Percentiles rank a stretch among this genome's conserved stretches.
These are phyloP conservation scores for Echinops telfairi DNA, from an alignment of 2,113 vertebrate genomes.

Conservation along the genomic window DNA sequence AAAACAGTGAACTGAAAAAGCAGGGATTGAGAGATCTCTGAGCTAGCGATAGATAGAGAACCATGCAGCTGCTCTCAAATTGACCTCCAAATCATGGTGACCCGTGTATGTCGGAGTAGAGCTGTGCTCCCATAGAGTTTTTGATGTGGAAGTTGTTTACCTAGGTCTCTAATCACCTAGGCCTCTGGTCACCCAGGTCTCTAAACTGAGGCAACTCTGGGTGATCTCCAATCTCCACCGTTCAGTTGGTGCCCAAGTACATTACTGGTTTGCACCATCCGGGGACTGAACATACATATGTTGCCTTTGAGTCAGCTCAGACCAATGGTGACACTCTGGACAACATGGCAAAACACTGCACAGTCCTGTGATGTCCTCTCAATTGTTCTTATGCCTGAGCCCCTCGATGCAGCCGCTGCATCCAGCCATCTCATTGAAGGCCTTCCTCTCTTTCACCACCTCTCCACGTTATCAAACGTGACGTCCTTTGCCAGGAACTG, in stretches of 20 bases:
- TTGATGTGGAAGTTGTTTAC: not conserved
- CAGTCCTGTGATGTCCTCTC: too few relatives aligned
- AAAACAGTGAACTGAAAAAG: not conserved
- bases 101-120: not conserved
- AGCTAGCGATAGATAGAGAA: not conserved
- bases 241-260: not conserved
- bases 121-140: not conserved
- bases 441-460: too few relatives aligned
- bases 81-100: not conserved
- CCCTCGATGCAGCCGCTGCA: too few relatives aligned
- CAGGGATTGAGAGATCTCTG: not conserved
- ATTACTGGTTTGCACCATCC: not conserved
- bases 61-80: not conserved
- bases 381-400: too few relatives aligned
- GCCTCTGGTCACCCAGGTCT: not conserved
- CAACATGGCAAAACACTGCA: too few relatives aligned
- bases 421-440: too few relatives aligned
- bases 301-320: too few relatives aligned
- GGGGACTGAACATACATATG: not conserved
- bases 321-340: too few relatives aligned
- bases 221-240: too few relatives aligned
- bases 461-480: too few relatives aligned
- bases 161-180: not conserved
- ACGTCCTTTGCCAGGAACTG: too few relatives aligned
- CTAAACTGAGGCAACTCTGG: not conserved